Evolutionary conservation across 2,888 invertebrate genomes (phyloP).

Genomic region (Ophraella communa): DNA sequence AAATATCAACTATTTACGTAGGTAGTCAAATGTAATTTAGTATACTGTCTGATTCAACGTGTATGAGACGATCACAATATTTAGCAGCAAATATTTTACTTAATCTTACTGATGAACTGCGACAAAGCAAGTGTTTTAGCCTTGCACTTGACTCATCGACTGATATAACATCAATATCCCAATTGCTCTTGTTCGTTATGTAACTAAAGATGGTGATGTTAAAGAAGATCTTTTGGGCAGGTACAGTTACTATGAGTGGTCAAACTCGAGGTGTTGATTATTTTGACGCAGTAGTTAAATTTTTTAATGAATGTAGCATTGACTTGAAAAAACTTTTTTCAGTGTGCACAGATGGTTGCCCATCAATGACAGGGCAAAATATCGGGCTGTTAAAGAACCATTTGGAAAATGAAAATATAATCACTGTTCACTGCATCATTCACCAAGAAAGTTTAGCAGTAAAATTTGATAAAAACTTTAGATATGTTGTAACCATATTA

Average conservation of each 20-base stretch:
- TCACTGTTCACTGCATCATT: not conserved
- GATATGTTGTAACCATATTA: too few species aligned
- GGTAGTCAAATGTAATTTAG: too few species aligned
- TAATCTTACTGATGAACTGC: conserved; percentile 4
- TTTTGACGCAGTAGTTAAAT: not conserved
- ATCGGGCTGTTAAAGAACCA: not conserved
- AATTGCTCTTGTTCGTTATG: conserved; percentile 2
- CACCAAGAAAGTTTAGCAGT: not conserved
- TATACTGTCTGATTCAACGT: not conserved
- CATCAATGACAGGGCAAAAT: not conserved
- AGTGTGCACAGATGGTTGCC: not conserved
- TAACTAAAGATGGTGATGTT: conserved; percentile 6
- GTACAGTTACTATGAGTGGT: not conserved
- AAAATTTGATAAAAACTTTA: not conserved
- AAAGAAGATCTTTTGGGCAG: conserved; percentile 1
- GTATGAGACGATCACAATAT: not conserved
- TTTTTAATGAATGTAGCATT: conserved; percentile 3
- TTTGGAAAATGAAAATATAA: conserved; percentile 5
- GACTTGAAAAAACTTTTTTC: not conserved
- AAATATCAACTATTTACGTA: too few species aligned
- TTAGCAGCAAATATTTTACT: not conserved
- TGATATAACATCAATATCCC: not conserved
- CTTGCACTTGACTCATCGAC: conserved; percentile 1
- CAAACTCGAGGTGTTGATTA: conserved; percentile 1
- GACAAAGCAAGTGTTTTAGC: not conserved